A percentile compares a stretch with the other conserved stretches of the same genome.
Evolutionary conservation across 2,113 vertebrate species (phyloP).

Genomic region (Physeter macrocephalus): DNA sequence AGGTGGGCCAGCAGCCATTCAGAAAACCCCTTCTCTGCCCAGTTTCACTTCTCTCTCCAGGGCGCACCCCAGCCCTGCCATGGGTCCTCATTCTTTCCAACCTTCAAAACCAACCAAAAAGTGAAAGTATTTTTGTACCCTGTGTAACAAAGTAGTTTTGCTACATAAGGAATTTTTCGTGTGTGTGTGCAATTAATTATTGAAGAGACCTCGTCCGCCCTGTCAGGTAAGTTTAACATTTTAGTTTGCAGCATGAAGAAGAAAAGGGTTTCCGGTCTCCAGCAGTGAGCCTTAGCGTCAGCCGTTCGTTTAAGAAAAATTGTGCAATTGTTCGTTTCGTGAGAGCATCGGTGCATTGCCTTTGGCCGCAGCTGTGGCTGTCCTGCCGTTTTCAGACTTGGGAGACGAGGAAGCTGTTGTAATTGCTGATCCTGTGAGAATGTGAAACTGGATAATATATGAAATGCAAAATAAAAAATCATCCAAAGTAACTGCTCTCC

Average conservation of each 20-base stretch:
- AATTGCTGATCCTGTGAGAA: constrained; percentile 83
- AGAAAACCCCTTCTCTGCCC: constrained; percentile 23
- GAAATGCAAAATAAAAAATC: constrained; percentile 76
- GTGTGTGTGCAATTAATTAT: constrained; percentile 86
- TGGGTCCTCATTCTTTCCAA: constrained; percentile 76
- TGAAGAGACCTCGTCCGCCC: constrained; percentile 81
- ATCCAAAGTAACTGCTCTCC: no score
- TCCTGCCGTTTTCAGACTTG: constrained; percentile 76
- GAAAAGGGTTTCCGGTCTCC: constrained; percentile 73
- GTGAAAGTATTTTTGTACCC: constrained; percentile 88
- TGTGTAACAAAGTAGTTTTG: constrained; percentile 89
- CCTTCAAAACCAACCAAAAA: constrained; percentile 79
- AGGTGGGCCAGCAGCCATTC: constrained; percentile 48
- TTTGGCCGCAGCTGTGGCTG: constrained; percentile 70
- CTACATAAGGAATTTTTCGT: constrained; percentile 83
- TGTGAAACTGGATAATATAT: constrained; percentile 89
- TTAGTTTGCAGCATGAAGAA: constrained; percentile 82
- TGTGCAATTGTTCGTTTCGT: constrained; percentile 81
- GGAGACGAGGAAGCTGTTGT: constrained; percentile 78
- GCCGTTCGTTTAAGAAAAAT: constrained; percentile 71
- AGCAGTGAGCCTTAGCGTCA: constrained; percentile 66
- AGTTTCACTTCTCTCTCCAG: constrained; percentile 26
- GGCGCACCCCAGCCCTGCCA: constrained; percentile 66
- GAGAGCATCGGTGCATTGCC: constrained; percentile 78
- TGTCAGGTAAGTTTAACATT: constrained; percentile 84